Percentiles rank a stretch among this genome's conserved stretches.
These are phyloP conservation scores for Seriola quinqueradiata DNA, from an alignment of 2,113 vertebrate species.

Conservation along the genomic window DNA sequence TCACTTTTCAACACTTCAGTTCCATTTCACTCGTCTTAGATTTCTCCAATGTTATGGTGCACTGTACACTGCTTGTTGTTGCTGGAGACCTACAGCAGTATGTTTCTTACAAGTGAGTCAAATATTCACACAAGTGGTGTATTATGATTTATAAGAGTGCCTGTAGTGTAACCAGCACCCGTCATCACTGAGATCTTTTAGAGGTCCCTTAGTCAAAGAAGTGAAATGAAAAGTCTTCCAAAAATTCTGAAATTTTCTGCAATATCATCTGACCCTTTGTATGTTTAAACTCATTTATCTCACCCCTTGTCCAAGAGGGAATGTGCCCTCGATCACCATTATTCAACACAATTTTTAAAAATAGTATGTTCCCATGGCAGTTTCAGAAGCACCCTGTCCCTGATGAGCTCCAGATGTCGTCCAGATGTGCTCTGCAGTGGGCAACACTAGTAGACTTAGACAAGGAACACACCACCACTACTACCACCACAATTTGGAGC, in stretches of 20 bases:
- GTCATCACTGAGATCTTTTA: conserved; percentile 15
- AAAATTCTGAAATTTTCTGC: conserved; percentile 3
- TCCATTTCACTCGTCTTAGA: conserved; percentile 11
- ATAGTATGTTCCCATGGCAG: conserved; percentile 82
- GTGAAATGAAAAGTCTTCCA: background rate
- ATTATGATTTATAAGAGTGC: conserved; percentile 26
- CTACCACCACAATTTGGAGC: conserved; percentile 3
- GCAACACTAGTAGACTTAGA: conserved; percentile 17
- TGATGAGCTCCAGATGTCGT: conserved; percentile 84
- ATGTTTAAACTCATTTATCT: conserved; percentile 45
- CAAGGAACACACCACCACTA: conserved; percentile 49
- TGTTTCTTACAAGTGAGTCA: conserved; percentile 19
- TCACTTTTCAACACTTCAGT: conserved; percentile 44
- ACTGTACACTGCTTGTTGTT: conserved; percentile 9
- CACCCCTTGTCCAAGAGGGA: conserved; percentile 27
- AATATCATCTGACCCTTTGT: conserved; percentile 19
- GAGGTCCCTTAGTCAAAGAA: background rate
- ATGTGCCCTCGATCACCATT: conserved; percentile 33
- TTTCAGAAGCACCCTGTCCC: conserved; percentile 50
- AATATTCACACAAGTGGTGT: conserved; percentile 6
- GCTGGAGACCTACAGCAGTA: background rate
- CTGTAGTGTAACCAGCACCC: background rate
- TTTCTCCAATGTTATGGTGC: background rate
- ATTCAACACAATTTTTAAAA: conserved; percentile 74
- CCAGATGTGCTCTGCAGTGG: conserved; percentile 81